Percentiles rank a stretch among this genome's conserved stretches.
Evolutionary conservation across 2,888 invertebrate genomes (phyloP).

Genomic region (Teleiodes luculella): DNA sequence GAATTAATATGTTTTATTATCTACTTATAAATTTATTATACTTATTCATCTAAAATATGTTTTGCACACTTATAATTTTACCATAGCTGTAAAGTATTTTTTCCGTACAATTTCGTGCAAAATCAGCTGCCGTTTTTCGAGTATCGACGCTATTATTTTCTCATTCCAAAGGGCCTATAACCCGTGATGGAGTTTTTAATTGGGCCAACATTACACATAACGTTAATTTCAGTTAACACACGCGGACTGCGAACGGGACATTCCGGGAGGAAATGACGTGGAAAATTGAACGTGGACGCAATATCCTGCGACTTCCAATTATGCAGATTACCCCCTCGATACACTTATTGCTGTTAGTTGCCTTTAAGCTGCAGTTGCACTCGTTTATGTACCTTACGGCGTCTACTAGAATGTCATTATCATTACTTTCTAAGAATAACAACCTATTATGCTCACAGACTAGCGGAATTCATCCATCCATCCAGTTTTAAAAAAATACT

Average conservation of each 20-base stretch:
- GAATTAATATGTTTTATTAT: slow-evolving; percentile 2
- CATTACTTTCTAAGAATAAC: no score
- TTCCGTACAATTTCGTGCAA: no score
- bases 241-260: slow-evolving; percentile 2
- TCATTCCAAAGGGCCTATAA: slow-evolving; percentile 3
- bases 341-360: slow-evolving; percentile 55
- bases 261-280: slow-evolving; percentile 66
- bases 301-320: slow-evolving; percentile 76
- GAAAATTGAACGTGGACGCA: slow-evolving; percentile 77
- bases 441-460: no score
- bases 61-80: no score
- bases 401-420: no score
- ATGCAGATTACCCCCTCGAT: slow-evolving; percentile 70
- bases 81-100: no score
- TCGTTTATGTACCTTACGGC: no score
- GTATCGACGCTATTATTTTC: slow-evolving; percentile 3
- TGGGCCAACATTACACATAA: slow-evolving; percentile 7
- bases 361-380: slow-evolving; percentile 21
- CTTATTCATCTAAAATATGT: no score
- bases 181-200: slow-evolving; percentile 8
- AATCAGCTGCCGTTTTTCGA: neutral
- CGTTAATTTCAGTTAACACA: slow-evolving; percentile 9
- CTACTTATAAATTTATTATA: neutral
- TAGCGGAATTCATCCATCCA: no score
- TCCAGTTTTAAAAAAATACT: no score